These are phyloP conservation scores for Drosophila lacertosa DNA, from an alignment of 1,140 invertebrate genomes.

Conservation along the genomic window DNA sequence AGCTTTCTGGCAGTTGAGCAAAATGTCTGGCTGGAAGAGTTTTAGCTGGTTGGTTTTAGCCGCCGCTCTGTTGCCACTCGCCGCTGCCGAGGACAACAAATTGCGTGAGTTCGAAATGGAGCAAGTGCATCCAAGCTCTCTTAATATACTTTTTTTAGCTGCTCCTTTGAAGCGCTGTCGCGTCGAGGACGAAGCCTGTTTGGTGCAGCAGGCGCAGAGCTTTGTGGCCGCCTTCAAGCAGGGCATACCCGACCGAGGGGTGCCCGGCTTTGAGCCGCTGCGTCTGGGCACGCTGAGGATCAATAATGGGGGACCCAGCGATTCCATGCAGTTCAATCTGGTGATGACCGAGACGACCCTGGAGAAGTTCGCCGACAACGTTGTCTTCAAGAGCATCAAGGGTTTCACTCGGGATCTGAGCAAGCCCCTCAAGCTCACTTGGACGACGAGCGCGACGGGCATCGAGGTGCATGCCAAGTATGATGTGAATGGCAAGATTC, in stretches of 20 bases:
- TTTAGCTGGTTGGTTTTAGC: background rate
- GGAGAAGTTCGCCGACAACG: conserved; percentile 25
- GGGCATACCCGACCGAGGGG: conserved; percentile 35
- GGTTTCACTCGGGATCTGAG: conserved; percentile 48
- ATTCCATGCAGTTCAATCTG: conserved; percentile 55
- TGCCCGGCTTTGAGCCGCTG: conserved; percentile 40
- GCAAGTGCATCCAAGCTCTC: background rate
- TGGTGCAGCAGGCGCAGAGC: conserved; percentile 30
- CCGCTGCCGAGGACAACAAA: background rate
- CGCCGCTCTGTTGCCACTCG: background rate
- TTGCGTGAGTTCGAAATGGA: conserved; percentile 14
- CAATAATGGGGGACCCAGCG: conserved; percentile 36
- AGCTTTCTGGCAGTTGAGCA: background rate
- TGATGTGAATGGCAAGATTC: conserved; percentile 58
- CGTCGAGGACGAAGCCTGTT: conserved; percentile 49
- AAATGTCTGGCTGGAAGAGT: conserved; percentile 5
- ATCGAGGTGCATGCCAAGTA: conserved; percentile 58
- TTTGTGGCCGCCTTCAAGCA: conserved; percentile 37
- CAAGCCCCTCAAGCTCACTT: conserved; percentile 45
- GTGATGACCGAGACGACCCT: conserved; percentile 37
- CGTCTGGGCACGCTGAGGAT: conserved; percentile 36
- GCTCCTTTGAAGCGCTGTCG: conserved; percentile 42
- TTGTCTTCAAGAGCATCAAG: conserved; percentile 32
- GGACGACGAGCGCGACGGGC: conserved; percentile 1
- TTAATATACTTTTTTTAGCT: conserved; percentile 24